Conservation (phyloP, 1,140 invertebrate genomes). For the Hormaphis cornu region DNA sequence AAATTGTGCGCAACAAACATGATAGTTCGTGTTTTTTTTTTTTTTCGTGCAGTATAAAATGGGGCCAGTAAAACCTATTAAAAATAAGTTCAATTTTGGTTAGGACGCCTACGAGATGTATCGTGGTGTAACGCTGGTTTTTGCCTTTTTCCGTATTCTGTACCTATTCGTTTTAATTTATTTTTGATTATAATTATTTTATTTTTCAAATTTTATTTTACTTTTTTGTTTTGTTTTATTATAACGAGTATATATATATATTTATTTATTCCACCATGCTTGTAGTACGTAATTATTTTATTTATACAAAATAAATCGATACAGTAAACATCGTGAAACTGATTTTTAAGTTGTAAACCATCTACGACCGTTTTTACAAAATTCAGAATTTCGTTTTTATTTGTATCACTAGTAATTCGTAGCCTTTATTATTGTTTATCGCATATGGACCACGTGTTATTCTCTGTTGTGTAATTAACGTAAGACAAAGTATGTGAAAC, state of each 20-base stretch:
- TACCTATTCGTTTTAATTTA: not conserved
- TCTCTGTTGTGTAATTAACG: not conserved
- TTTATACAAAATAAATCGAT: too few species aligned
- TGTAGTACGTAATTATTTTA: too few species aligned
- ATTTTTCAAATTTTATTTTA: not conserved
- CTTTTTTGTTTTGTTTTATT: not conserved
- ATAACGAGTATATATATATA: too few species aligned
- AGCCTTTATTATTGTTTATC: slow-evolving; percentile 16
- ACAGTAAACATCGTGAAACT: not conserved
- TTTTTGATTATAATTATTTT: too few species aligned
- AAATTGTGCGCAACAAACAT: not conserved
- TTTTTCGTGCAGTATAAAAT: not conserved
- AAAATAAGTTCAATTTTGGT: not conserved
- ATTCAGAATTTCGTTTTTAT: too few species aligned
- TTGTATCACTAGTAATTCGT: not conserved
- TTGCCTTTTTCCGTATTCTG: not conserved
- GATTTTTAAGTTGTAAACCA: not conserved
- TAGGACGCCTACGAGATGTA: too few species aligned
- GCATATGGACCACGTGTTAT: not conserved
- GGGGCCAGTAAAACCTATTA: slow-evolving; percentile 15
- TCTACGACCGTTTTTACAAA: slow-evolving; percentile 10
- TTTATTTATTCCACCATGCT: too few species aligned
- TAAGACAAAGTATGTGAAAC: not conserved
- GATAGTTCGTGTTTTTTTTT: not conserved
- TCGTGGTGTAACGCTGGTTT: not conserved